phyloP scores from a whole-genome alignment of 2,113 vertebrate species.

The Turnix velox region DNA sequence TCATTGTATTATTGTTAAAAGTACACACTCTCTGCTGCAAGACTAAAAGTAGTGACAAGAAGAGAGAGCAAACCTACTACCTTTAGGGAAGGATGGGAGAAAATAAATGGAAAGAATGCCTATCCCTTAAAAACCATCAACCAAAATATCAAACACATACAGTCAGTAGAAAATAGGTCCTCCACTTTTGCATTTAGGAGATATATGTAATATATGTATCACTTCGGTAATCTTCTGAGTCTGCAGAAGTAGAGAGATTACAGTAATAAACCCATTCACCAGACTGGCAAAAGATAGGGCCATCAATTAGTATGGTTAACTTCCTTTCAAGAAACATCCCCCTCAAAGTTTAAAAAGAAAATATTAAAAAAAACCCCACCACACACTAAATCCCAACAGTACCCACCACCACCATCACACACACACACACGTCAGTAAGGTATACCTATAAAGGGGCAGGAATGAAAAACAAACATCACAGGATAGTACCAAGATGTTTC shows the following conservation, averaged over 20 bases:
- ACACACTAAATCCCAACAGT: not conserved
- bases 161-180: not conserved
- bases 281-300: not conserved
- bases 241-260: not conserved
- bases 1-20: not conserved
- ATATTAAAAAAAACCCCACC: not conserved
- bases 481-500: not conserved
- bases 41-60: not conserved
- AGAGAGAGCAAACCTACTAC: not conserved
- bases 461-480: not conserved
- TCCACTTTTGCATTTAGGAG: not conserved
- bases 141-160: not conserved
- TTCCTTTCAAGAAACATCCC: not conserved
- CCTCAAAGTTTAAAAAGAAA: not conserved
- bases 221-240: not conserved
- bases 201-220: not conserved
- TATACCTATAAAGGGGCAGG: not conserved
- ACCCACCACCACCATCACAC: not conserved
- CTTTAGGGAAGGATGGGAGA: not conserved
- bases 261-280: not conserved
- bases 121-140: not conserved
- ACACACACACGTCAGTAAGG: not conserved
- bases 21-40: not conserved
- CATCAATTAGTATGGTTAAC: not conserved
- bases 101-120: accelerated